phyloP scores from a whole-genome alignment of 2,113 vertebrate genomes.

The Scytalopus superciliaris region DNA sequence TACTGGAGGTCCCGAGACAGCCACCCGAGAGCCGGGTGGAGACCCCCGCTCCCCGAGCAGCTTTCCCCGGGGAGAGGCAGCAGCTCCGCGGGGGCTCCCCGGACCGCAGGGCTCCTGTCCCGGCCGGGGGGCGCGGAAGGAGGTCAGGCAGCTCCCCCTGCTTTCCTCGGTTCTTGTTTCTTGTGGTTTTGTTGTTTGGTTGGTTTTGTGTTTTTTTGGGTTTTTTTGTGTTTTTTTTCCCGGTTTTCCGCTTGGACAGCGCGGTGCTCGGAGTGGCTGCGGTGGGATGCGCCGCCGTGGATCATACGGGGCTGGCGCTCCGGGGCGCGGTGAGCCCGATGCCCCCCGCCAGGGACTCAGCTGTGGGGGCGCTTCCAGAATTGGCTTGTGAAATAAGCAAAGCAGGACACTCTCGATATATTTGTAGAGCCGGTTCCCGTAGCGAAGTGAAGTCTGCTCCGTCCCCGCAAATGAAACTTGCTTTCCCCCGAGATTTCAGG shows the following conservation, averaged over 20 bases:
- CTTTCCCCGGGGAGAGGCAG: not conserved
- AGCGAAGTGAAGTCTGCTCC: not conserved
- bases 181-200: not conserved
- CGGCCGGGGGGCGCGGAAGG: not conserved
- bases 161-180: not conserved
- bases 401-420: not conserved
- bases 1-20: not conserved
- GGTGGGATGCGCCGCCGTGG: not conserved
- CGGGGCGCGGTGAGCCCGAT: not conserved
- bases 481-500: not conserved
- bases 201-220: no score
- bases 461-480: not conserved
- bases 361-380: not conserved
- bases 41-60: not conserved
- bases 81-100: not conserved
- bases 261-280: not conserved
- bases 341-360: not conserved
- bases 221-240: not conserved
- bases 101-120: not conserved
- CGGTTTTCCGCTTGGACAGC: not conserved
- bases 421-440: fast-evolving
- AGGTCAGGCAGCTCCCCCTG: not conserved
- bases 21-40: not conserved
- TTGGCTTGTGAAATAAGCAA: not conserved
- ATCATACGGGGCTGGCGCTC: not conserved